Evolutionary conservation across 2,797 vertebrate genomes (phyloP), one percentile per base, ranked within the genome.

Genomic region (Acropternis orthonyx): DNA sequence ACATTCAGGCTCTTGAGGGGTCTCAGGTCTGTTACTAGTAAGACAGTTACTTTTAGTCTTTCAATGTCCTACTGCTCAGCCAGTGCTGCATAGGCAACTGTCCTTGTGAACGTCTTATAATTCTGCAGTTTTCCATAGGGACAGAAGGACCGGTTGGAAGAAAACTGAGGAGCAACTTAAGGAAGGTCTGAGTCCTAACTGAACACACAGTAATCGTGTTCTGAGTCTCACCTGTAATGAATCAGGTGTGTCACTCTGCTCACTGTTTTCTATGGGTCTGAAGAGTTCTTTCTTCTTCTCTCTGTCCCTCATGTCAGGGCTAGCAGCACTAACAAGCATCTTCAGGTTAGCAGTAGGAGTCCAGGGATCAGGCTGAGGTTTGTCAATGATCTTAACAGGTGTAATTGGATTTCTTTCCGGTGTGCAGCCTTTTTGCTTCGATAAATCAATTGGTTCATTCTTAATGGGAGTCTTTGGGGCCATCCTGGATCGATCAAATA

Each of bases 261-360:
- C 96, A 80, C 98, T 98, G 28, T 99, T 99, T 96, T 99, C 99
- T 74, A 99, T 98, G 49, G 98, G 98, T 80, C 99, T 97, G 71
- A 99, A 99, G 18, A 99, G 98, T 9, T 98, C 98, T 95, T 99
- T 99, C 69, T 98, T 99, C 98, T 99, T 99, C 96, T 99, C 99
- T 20, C 99, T 89, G 95, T 99, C 98, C 77, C 99, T 97, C 91
- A 99, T 99, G 93, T 99, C 99, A 1, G 99, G 99, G 85, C 99
- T 99, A 26, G 99, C 99, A 0, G 98, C 99, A 26, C 98, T 99
- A 96, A 99, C 98, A 66, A 99, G 98, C 97, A 99, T 98, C 97
- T 99, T 99, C 92, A 99, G 98, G 88, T 99, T 99, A 91, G 99
- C 98, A 0, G 99, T 99, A 52, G 99, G 99, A 0, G 99, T 99